Conservation (phyloP, 2,888 invertebrate genomes). For the Tholera decimalis region DNA sequence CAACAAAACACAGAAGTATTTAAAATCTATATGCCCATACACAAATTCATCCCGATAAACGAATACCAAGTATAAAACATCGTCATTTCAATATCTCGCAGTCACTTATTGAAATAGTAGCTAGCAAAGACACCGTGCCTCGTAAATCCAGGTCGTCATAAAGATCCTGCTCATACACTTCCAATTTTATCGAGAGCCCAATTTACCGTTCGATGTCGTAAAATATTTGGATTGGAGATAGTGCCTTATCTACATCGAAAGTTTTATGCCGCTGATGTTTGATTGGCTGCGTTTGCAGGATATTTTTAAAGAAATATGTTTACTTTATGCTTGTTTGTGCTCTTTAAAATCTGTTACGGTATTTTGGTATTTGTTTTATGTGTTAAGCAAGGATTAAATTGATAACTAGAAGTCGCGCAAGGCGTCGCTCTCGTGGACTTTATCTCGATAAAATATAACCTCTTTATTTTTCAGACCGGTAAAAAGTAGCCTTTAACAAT, state of each 20-base stretch:
- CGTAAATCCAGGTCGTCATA: constrained; percentile 66
- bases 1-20: too few species aligned
- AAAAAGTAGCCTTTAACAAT: too few species aligned
- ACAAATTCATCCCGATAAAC: too few species aligned
- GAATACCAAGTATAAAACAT: too few species aligned
- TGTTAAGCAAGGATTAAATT: too few species aligned
- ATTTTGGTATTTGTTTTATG: too few species aligned
- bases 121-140: constrained; percentile 48
- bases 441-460: too few species aligned
- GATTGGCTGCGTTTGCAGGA: constrained; percentile 15
- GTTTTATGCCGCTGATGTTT: constrained; percentile 30
- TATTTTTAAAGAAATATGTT: background rate
- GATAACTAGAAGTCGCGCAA: too few species aligned
- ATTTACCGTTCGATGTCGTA: constrained; percentile 64
- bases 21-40: too few species aligned
- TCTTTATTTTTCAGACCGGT: too few species aligned
- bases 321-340: background rate
- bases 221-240: constrained; percentile 67
- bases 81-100: constrained; percentile 55
- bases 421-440: too few species aligned
- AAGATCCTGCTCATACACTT: constrained; percentile 58
- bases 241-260: constrained; percentile 57
- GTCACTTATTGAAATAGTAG: constrained; percentile 63
- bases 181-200: constrained; percentile 59
- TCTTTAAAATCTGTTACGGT: background rate